Base-by-base conservation (phyloP, 2,113 vertebrate genomes). In the Acanthisitta chloris region DNA sequence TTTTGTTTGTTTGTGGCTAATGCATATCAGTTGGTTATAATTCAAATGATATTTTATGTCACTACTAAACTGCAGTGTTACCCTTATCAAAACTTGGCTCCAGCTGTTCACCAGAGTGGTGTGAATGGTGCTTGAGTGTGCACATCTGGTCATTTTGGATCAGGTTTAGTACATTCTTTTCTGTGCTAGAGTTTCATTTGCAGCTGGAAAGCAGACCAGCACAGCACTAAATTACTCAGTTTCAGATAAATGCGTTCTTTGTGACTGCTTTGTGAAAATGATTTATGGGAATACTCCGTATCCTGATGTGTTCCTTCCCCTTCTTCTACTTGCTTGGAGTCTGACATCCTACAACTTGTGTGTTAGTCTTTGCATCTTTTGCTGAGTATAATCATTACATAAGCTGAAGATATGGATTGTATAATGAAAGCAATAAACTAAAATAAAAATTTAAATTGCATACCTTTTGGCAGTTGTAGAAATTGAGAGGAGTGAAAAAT, bases 131-230 rank as follows among this genome's bases (percentile, higher is more conserved):
- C 91, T 92, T 38, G 81, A 98, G 91, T 77, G 87, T 96, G 67
- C 88, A 95, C 97, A 98, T 98, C 97, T 98, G 97, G 96, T 94
- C 88, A 38, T 96, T 95, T 95, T 97, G 97, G 97, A 98, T 95
- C 66, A 95, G 83, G 93, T 96, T 96, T 97, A 86, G 96, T 85
- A 97, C 96, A 97, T 98, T 98, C 97, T 94, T 98, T 95, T 97
- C 26, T 40, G 85, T 93, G 92, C 90, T 95, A 80, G 71, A 95
- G 74, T 97, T 88, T 85, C 81, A 94, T 90, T 91, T 98, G 93
- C 97, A 97, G 97, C 97, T 98, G 97, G 88, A 88, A 82, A 93
- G 81, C 91, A 88, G 92, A 95, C 61, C 86, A 69, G 38, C 38
- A 8, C 72, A 82, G 40, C 79, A 66, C 71, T 97, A 77, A 94